Conservation (phyloP, 2,113 vertebrate species). For the Dascyllus trimaculatus region DNA sequence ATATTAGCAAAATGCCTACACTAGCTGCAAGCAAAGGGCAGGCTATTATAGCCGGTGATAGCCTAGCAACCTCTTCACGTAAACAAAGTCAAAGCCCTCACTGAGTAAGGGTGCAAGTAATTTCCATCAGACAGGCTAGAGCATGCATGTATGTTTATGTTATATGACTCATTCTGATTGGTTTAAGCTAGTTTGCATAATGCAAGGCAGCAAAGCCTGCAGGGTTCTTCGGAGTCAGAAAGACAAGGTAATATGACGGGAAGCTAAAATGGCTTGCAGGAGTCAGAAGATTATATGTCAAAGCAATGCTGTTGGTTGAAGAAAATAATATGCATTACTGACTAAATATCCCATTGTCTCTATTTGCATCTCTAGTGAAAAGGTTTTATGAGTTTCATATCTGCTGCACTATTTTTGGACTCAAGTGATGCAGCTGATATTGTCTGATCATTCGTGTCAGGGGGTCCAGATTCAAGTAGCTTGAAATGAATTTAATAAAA, state of each 20-base stretch:
- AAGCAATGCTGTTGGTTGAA: background rate
- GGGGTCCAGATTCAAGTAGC: no score
- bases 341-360: background rate
- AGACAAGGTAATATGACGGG: background rate
- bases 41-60: slow-evolving; percentile 32
- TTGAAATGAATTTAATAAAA: background rate
- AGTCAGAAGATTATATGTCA: background rate
- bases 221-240: background rate
- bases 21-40: slow-evolving; percentile 42
- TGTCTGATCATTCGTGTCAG: no score
- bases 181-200: slow-evolving; percentile 51
- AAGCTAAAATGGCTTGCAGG: background rate
- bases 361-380: background rate
- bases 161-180: slow-evolving; percentile 37
- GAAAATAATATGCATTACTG: background rate
- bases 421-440: background rate
- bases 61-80: slow-evolving; percentile 31
- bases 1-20: slow-evolving; percentile 49
- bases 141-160: slow-evolving; percentile 21
- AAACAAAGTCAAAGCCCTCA: slow-evolving; percentile 55
- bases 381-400: background rate
- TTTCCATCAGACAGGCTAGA: slow-evolving; percentile 27
- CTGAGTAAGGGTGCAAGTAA: slow-evolving; percentile 5
- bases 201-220: slow-evolving; percentile 41
- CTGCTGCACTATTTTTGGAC: slow-evolving; percentile 9